Base-by-base conservation (phyloP, 2,888 invertebrate species). In the Drosophila greeni region DNA sequence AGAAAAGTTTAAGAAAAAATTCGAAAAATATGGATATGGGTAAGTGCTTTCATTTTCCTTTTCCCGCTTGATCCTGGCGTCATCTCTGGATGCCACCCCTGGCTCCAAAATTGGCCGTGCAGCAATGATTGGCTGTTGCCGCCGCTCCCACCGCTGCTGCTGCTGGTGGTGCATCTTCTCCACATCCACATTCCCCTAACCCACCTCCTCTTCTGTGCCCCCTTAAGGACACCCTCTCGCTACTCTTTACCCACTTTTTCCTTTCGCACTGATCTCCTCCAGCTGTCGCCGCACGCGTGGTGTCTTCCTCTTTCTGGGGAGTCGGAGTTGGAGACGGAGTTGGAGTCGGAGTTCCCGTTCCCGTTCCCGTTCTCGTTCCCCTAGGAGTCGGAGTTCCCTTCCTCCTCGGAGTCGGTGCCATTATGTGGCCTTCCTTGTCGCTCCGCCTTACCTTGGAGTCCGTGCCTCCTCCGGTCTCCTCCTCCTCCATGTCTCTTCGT, bases 61-160 rank as follows among this genome's bases (percentile, higher is more conserved):
- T 4, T 8, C 26, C 55, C 20, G 2, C 9, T 29, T 11, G 9
- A 51, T 29, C 29, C 20, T 16, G 11, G 57, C n/a, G n/a, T 12
- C 59, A 59, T 59, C 65, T 72, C 81, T 75, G 75, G 72, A 31
- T 14, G 43, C 43, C 43, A 43, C 43, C 43, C 43, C 76, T 76
- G 66, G 71, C 65, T 74, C 69, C 78, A 72, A 82, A 84, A 82
- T 80, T 82, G 82, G 80, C 77, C 84, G 80, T 82, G 84, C 68
- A 84, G 82, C 82, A 82, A 79, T 84, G 81, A 82, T 82, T 82
- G 82, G 81, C 84, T 83, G 78, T 66, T 58, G 74, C 54, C 43
- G 74, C 51, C 53, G 60, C 56, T n/a, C n/a, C n/a, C 29, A 57
- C 42, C 34, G 42, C 33, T 20, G 56, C 39, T 47, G 71, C 54